phyloP scores from a whole-genome alignment of 2,797 vertebrate genomes.

The Helostoma temminkii region DNA sequence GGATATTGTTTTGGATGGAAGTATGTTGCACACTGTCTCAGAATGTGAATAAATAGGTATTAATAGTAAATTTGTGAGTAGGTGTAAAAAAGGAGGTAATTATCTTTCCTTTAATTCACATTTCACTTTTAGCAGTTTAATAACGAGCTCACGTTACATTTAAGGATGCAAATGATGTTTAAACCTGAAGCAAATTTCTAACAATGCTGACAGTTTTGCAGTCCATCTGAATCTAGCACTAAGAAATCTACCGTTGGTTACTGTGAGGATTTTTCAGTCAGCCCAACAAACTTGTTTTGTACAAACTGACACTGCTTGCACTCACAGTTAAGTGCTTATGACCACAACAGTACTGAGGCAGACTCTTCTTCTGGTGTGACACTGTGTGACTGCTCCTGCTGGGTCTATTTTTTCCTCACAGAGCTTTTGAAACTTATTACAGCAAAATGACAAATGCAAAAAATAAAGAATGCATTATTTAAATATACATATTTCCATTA shows the following conservation, averaged over 20 bases:
- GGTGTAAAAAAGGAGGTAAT: neutral
- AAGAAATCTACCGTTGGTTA: neutral
- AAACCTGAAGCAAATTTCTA: neutral
- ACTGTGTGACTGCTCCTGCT: neutral
- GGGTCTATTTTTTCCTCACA: neutral
- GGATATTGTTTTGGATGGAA: too few species aligned
- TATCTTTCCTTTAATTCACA: too few species aligned
- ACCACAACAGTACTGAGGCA: neutral
- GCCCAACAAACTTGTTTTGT: neutral
- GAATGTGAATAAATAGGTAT: neutral
- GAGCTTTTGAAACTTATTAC: neutral
- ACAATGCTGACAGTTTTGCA: too few species aligned
- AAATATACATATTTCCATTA: neutral
- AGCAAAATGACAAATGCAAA: neutral
- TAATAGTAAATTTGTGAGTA: neutral
- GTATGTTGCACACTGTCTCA: too few species aligned
- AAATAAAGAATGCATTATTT: neutral
- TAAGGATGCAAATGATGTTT: neutral
- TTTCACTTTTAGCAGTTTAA: neutral
- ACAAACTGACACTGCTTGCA: neutral
- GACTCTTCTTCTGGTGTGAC: neutral
- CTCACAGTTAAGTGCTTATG: neutral
- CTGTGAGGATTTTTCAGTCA: neutral
- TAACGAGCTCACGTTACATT: neutral
- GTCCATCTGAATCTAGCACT: neutral